These are phyloP conservation scores for Butorides virescens DNA, from an alignment of 2,113 vertebrate genomes.

Conservation along the genomic window DNA sequence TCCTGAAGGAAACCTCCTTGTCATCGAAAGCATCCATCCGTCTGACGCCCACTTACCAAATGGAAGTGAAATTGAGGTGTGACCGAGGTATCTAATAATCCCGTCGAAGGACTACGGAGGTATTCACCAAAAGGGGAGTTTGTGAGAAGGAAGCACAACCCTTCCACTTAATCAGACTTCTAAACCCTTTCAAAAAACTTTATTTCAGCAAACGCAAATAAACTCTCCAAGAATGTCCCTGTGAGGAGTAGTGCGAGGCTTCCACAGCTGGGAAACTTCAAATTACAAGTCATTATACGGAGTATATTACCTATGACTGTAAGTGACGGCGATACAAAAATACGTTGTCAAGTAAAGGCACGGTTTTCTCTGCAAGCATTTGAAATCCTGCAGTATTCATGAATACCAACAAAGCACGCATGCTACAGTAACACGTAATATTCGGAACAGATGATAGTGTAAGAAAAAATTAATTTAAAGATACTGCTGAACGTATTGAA, in stretches of 20 bases:
- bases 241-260: not conserved
- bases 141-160: not conserved
- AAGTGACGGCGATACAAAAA: not conserved
- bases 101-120: not conserved
- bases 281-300: not conserved
- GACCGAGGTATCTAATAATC: not conserved
- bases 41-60: not conserved
- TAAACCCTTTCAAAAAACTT: not conserved
- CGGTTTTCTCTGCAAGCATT: not conserved
- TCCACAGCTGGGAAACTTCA: not conserved
- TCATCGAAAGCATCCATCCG: not conserved
- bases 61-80: not conserved
- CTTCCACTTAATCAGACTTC: not conserved
- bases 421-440: not conserved
- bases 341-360: not conserved
- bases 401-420: not conserved
- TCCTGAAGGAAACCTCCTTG: not conserved
- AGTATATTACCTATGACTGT: not conserved
- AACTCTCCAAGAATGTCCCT: not conserved
- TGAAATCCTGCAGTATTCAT: not conserved
- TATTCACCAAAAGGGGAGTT: not conserved
- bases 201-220: not conserved
- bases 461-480: not conserved
- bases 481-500: no score
- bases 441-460: not conserved